These are phyloP conservation scores for Otus sunia DNA, from an alignment of 2,113 vertebrate genomes.

Conservation along the genomic window DNA sequence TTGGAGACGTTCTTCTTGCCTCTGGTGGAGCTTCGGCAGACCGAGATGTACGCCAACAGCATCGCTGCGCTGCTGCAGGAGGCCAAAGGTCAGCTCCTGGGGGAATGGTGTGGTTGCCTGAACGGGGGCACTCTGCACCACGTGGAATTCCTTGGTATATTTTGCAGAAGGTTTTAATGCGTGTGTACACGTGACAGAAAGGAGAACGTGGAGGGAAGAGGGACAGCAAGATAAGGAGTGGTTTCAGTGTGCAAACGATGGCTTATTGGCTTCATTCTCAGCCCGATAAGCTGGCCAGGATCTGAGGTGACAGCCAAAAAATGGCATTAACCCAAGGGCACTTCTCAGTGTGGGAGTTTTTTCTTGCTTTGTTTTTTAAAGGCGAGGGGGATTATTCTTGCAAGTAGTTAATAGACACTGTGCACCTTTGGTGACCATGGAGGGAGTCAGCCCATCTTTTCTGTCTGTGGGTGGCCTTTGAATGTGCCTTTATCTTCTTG, in stretches of 20 bases:
- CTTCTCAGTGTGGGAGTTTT: neutral
- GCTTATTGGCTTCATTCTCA: neutral
- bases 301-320: neutral
- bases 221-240: fast-evolving
- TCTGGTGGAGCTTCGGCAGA: slow-evolving; percentile 92
- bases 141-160: fast-evolving
- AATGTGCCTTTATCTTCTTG: neutral
- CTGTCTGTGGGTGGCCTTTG: neutral
- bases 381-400: neutral
- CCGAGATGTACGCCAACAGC: slow-evolving; percentile 83
- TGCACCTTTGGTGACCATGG: fast-evolving
- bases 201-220: neutral
- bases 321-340: fast-evolving
- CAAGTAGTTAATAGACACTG: neutral
- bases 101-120: fast-evolving
- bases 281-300: fast-evolving
- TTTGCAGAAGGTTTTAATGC: neutral
- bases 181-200: neutral
- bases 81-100: slow-evolving; percentile 84
- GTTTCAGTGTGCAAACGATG: neutral
- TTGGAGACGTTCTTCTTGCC: slow-evolving; percentile 96
- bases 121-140: neutral
- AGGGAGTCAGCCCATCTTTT: neutral
- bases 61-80: slow-evolving; percentile 89
- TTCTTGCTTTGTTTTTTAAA: neutral